Percentiles rank a stretch among this genome's conserved stretches.
Evolutionary conservation across 2,797 vertebrate genomes (phyloP).

Genomic region (Saxicola maurus): DNA sequence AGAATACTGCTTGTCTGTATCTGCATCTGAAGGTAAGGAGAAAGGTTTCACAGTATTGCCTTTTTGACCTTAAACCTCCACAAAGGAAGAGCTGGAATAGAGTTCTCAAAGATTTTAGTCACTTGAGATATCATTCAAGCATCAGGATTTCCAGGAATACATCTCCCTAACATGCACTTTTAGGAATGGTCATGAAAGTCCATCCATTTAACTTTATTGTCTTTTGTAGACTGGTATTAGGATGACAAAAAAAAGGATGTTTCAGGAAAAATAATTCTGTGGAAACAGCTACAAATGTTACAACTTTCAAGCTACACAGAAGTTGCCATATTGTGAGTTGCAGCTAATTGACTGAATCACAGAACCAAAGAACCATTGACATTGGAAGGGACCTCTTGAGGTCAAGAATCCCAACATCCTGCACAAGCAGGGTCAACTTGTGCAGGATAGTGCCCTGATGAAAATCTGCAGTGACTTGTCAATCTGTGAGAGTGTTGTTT

Average conservation of each 20-base stretch:
- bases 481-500: rapidly evolving
- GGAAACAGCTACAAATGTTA: background rate
- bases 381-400: background rate
- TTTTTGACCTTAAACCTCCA: background rate
- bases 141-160: background rate
- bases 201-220: background rate
- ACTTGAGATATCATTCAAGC: background rate
- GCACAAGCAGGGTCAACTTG: background rate
- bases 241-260: background rate
- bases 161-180: background rate
- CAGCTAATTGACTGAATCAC: background rate
- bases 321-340: background rate
- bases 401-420: background rate
- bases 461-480: background rate
- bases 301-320: background rate
- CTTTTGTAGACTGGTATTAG: background rate
- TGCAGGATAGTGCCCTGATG: background rate
- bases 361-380: rapidly evolving
- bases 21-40: background rate
- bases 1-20: background rate
- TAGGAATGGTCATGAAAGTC: background rate
- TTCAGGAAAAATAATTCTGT: background rate
- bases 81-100: background rate
- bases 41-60: background rate
- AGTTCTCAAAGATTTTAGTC: background rate